Conservation (phyloP, 2,797 vertebrate genomes). For the Eleutherodactylus coqui region DNA sequence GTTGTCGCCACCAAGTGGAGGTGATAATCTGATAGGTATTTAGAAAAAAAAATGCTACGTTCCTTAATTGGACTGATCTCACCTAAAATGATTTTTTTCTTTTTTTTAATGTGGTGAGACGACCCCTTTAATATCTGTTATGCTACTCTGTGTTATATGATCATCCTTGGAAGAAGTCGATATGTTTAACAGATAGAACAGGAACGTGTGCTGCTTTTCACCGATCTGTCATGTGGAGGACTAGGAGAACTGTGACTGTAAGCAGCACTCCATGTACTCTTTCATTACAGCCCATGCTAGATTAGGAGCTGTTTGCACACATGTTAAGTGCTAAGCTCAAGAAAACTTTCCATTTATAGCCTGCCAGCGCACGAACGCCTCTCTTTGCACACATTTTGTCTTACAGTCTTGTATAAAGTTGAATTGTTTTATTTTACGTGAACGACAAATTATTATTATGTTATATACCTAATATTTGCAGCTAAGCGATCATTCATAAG, state of each 20-base stretch:
- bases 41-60: no score
- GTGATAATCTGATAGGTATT: no score
- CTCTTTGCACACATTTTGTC: neutral
- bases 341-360: slow-evolving; percentile 19
- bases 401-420: neutral
- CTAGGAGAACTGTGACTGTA: slow-evolving; percentile 1
- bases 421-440: no score
- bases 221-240: neutral
- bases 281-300: neutral
- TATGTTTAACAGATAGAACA: neutral
- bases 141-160: neutral
- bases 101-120: neutral
- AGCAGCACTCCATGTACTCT: neutral
- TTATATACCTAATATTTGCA: no score
- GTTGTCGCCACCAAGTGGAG: no score
- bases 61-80: no score
- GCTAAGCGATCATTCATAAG: no score
- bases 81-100: no score
- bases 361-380: neutral
- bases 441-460: no score
- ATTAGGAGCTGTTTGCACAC: slow-evolving; percentile 6
- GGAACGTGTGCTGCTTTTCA: neutral
- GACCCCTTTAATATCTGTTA: neutral
- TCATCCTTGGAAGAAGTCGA: neutral
- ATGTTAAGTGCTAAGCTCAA: neutral